phyloP scores from a whole-genome alignment of 2,797 vertebrate species.

The Scolopax rusticola region DNA sequence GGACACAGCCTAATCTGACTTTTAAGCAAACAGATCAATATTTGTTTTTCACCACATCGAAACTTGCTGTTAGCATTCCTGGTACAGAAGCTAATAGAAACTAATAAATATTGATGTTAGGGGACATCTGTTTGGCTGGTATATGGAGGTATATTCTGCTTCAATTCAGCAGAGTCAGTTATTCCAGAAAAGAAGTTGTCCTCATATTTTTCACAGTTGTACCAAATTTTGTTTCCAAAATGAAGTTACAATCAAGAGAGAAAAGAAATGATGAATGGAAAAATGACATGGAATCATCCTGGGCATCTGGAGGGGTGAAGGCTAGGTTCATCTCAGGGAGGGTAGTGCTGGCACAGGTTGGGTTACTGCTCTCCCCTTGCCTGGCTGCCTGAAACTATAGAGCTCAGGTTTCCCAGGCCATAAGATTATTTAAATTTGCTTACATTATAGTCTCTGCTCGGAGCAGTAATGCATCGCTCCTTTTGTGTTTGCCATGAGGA shows the following conservation, averaged over 20 bases:
- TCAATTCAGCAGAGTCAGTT: not conserved
- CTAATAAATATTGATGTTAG: constrained; percentile 12
- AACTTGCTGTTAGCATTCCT: constrained; percentile 28
- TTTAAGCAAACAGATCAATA: constrained; percentile 54
- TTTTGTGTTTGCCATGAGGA: not conserved
- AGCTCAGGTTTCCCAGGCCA: not conserved
- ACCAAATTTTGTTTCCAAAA: not conserved
- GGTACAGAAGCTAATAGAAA: constrained; percentile 40
- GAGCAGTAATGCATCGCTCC: not conserved
- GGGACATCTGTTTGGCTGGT: not conserved
- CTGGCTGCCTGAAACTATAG: not conserved
- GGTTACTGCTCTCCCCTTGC: not conserved
- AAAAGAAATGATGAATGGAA: not conserved
- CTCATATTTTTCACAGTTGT: not conserved
- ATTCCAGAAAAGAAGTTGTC: not conserved
- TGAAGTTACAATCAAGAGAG: not conserved
- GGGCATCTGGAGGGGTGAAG: not conserved
- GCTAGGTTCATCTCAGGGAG: not conserved
- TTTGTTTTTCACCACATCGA: constrained; percentile 12
- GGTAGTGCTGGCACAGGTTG: not conserved
- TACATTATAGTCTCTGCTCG: not conserved
- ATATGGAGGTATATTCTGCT: not conserved
- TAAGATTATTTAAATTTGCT: not conserved
- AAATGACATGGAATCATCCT: not conserved
- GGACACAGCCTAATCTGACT: constrained; percentile 2